phyloP scores from a whole-genome alignment of 2,888 invertebrate genomes.

The Acanthosoma haemorrhoidale region DNA sequence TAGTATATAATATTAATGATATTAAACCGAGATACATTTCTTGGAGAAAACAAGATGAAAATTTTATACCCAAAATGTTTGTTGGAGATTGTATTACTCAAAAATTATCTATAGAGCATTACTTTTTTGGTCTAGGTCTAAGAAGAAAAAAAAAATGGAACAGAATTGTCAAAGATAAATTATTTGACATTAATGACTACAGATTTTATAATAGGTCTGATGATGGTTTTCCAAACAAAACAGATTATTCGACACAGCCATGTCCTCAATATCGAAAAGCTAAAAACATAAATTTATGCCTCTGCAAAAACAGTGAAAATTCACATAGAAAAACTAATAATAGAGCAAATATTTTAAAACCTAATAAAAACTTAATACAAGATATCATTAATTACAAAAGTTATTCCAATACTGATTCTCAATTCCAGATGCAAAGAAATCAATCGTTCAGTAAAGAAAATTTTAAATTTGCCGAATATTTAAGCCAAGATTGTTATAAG shows the following conservation, averaged over 20 bases:
- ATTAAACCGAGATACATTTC: neutral
- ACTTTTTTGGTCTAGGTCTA: neutral
- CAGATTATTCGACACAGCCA: constrained; percentile 7
- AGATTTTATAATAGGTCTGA: constrained; percentile 11
- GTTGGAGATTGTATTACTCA: neutral
- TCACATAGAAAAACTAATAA: neutral
- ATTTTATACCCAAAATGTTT: neutral
- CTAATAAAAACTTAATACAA: neutral
- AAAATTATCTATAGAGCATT: neutral
- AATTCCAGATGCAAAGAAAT: no score
- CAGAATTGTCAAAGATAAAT: neutral
- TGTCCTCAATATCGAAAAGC: neutral
- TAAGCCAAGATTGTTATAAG: no score
- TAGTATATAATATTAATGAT: neutral
- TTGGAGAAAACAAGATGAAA: neutral
- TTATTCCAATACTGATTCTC: neutral
- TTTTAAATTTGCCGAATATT: no score
- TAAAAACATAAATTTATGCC: neutral
- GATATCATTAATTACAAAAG: neutral
- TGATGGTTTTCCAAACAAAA: neutral
- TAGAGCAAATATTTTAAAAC: neutral
- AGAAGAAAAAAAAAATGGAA: neutral
- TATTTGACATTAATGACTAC: neutral
- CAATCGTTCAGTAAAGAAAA: no score
- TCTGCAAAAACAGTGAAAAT: neutral